Base-by-base conservation (phyloP, 2,888 invertebrate species). In the Icerya purchasi region DNA sequence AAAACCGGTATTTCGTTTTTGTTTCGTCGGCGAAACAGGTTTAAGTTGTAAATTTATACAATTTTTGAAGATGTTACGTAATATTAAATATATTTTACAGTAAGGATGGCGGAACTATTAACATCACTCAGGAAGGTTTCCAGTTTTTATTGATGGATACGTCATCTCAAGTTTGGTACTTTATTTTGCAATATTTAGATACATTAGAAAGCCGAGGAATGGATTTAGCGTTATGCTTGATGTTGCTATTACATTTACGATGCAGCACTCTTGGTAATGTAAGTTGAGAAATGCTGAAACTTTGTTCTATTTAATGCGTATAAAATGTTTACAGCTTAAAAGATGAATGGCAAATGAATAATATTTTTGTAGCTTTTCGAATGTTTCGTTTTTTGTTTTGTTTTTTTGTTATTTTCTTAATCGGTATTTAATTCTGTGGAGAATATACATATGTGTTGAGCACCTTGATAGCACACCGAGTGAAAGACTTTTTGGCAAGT, bases 121-220 rank as follows among this genome's bases (percentile, higher is more conserved):
- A 86, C 19, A 96, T 97, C 64, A 96, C 96, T 0, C 81, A 88
- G 63, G 86, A 89, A 64, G 98, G 98, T 1, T 98, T 98, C 73
- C 97, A 98, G 74, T 98, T 98, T 72, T 75, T 98, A 21, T 76
- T 98, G 22, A 76, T 97, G 62, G 93, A 93, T 70, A 88, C 92
- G 0, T 83, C 90, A 10, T 86, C 91, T 53, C 94, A 94, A 77
- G 84, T 98, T 50, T 98, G 97, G 97, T 85, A 92, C 72, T 98
- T 98, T 73, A 84, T 98, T 69, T 79, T 96, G 23, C 92, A 94
- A 71, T 96, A 96, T 73, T 75, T 97, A 63, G 91, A 92, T 68
- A 92, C 92, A 0, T 88, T 92, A 3, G 86, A 90, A 73, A 82
- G 83, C 65, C 76, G 90, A 62, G 88, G 86, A 10, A 76, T 93